Evolutionary conservation across 2,797 vertebrate species (phyloP), one percentile per base, ranked within the genome.

Genomic region (Ctenopoma kingsleyae): DNA sequence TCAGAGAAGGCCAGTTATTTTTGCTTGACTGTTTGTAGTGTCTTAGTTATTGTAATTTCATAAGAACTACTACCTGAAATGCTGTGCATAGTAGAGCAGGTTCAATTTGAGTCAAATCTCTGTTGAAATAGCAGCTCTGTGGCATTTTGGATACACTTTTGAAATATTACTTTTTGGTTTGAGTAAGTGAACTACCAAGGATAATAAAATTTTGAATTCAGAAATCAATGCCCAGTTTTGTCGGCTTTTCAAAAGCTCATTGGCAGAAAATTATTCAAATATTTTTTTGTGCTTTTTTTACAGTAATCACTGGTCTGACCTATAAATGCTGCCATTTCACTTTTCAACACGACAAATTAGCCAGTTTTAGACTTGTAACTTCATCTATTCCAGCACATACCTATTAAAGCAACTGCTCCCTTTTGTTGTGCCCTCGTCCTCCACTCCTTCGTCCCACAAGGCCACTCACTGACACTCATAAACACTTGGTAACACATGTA

Each of bases 401-500:
- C 76, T 84, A 84, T 85, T 79, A 70, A 84, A 85, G 79, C 67
- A 85, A 80, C 80, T 70, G 81, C 71, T 83, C 50, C 75, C 79
- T 81, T 86, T 81, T 74, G 71, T 84, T 80, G 49, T 83, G 65
- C 55, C 76, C 67, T 68, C 61, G 59, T 86, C 77, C 70, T 86
- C 76, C 74, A 79, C 82, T 72, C 82, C 71, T 72, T 71, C 41
- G 49, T 87, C 87, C 84, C 76, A 64, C 71, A 71, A 89, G 69
- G 83, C 76, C 85, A 70, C 84, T 90, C 78, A 53, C 50, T 77
- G 67, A 71, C 75, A 82, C 84, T 77, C 76, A 78, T 91, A 91
- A 91, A 91, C 85, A 80, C 82, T 87, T 82, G 76, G 75, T 85
- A 81, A 84, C 78, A 84, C 79, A 71, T 81, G 78, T 76, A 81